phyloP scores from a whole-genome alignment of 2,888 invertebrate species.

The Mythimna albipuncta region DNA sequence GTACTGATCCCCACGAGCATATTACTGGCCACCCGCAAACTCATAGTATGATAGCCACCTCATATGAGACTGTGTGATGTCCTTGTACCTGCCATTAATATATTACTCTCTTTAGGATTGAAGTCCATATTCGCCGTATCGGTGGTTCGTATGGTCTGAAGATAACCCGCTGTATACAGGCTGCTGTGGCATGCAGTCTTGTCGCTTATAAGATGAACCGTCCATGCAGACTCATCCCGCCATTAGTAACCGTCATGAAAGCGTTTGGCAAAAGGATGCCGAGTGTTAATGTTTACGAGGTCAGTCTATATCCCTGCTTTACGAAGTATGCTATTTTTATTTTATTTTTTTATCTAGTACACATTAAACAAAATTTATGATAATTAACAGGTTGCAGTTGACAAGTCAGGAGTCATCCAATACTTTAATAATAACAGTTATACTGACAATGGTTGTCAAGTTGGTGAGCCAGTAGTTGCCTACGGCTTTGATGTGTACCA shows the following conservation, averaged over 20 bases:
- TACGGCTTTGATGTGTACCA: slow-evolving; percentile 61
- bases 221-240: slow-evolving; percentile 92
- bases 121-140: slow-evolving; percentile 83
- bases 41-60: no score
- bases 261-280: slow-evolving; percentile 89
- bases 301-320: slow-evolving; percentile 41
- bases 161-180: slow-evolving; percentile 89
- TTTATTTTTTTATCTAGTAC: neutral
- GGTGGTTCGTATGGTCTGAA: slow-evolving; percentile 93
- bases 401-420: slow-evolving; percentile 87
- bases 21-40: no score
- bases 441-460: slow-evolving; percentile 85
- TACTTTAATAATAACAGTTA: slow-evolving; percentile 85
- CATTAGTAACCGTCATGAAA: slow-evolving; percentile 91
- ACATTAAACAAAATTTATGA: neutral
- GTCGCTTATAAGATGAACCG: slow-evolving; percentile 90
- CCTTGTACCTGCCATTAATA: neutral
- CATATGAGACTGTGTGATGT: no score
- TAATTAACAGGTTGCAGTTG: slow-evolving; percentile 71
- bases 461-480: slow-evolving; percentile 72
- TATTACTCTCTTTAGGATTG: slow-evolving; percentile 87
- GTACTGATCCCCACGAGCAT: no score
- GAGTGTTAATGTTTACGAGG: slow-evolving; percentile 86
- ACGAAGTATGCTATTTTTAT: neutral
- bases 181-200: slow-evolving; percentile 92